Evolutionary conservation across 2,888 invertebrate species (phyloP).

Genomic region (Chrysolina oricalcia): DNA sequence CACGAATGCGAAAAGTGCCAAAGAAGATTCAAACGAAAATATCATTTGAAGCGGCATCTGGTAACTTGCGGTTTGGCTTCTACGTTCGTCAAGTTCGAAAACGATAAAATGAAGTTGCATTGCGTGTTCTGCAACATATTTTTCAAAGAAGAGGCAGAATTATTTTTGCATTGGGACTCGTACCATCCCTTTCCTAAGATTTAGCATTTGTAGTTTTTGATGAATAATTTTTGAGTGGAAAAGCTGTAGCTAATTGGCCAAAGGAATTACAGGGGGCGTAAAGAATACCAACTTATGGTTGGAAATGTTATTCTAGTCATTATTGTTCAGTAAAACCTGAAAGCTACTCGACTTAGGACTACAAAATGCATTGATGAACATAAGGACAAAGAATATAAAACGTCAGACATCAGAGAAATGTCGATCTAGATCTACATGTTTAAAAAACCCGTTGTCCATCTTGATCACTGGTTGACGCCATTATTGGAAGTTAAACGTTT

Average conservation of each 20-base stretch:
- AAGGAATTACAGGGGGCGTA: neutral
- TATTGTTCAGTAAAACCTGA: no score
- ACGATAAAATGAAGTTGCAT: slow-evolving; percentile 18
- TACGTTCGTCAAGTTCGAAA: neutral
- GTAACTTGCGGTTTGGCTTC: slow-evolving; percentile 5
- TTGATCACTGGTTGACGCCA: no score
- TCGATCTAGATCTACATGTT: no score
- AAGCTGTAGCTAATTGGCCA: neutral
- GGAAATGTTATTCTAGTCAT: no score
- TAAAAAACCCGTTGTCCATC: no score
- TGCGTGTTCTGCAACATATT: slow-evolving; percentile 41
- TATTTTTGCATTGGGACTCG: slow-evolving; percentile 41
- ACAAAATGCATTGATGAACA: no score
- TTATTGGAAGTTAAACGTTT: no score
- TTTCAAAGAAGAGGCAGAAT: slow-evolving; percentile 33
- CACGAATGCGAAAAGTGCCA: slow-evolving; percentile 43
- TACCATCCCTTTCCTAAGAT: slow-evolving; percentile 30
- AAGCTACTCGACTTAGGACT: no score
- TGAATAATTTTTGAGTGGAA: neutral
- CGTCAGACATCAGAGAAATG: no score
- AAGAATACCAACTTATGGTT: neutral
- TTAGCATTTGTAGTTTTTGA: slow-evolving; percentile 12
- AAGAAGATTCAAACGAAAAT: slow-evolving; percentile 45
- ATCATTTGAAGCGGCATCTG: slow-evolving; percentile 70
- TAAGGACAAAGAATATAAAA: no score